phyloP scores from a whole-genome alignment of 1,140 invertebrate genomes.

The Drosophila persimilis region DNA sequence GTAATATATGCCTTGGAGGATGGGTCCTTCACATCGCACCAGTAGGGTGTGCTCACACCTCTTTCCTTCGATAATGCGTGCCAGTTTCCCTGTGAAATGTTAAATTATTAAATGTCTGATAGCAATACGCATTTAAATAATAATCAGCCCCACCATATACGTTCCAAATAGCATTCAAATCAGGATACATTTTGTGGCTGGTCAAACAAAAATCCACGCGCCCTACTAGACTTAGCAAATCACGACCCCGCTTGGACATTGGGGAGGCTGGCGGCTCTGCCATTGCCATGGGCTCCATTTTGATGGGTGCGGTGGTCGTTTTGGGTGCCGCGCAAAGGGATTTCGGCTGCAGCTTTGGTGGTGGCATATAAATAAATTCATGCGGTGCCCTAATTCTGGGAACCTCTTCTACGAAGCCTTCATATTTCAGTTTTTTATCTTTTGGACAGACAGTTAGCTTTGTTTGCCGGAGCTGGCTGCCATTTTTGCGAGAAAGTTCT shows the following conservation, averaged over 20 bases:
- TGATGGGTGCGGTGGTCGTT: background rate
- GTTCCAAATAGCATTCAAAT: conserved; percentile 70
- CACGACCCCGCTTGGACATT: conserved; percentile 44
- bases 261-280: conserved; percentile 13
- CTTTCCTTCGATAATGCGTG: conserved; percentile 67
- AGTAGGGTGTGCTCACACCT: conserved; percentile 55
- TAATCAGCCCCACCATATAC: conserved; percentile 58
- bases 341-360: conserved; percentile 7
- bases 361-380: conserved; percentile 57
- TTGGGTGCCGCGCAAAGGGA: background rate
- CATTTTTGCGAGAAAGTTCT: conserved; percentile 35
- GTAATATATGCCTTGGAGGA: conserved; percentile 68
- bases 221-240: conserved; percentile 54
- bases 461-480: conserved; percentile 59
- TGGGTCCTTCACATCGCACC: conserved; percentile 63
- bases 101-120: background rate
- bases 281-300: conserved; percentile 13
- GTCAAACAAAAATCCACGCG: conserved; percentile 70
- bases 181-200: conserved; percentile 57
- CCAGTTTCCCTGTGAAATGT: conserved; percentile 53
- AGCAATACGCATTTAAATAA: background rate
- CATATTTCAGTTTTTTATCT: conserved; percentile 60
- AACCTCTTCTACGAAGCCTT: conserved; percentile 49
- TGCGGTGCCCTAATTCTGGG: conserved; percentile 22
- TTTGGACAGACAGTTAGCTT: conserved; percentile 54